phyloP scores from a whole-genome alignment of 92 coral and sea anemone genomes.

The Bergia puertoricense region DNA sequence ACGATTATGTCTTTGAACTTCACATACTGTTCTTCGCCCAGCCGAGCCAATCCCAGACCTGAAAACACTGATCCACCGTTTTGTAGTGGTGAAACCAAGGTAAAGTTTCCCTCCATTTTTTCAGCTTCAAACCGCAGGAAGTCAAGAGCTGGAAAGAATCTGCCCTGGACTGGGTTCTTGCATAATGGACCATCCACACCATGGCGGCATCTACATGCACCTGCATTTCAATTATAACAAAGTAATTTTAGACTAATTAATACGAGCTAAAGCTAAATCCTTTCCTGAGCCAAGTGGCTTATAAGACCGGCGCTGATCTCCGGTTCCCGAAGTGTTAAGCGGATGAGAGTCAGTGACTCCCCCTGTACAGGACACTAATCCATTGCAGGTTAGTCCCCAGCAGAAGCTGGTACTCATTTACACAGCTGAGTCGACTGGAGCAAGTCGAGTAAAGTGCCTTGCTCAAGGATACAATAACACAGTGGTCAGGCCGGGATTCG shows the following conservation, averaged over 20 bases:
- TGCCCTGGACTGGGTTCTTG: constrained; percentile 49
- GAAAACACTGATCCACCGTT: constrained; percentile 58
- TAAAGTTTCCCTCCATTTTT: constrained; percentile 50
- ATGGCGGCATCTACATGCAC: constrained; percentile 74
- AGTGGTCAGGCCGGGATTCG: no score
- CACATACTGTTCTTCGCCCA: constrained; percentile 45
- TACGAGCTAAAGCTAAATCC: no score
- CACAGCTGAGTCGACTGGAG: no score
- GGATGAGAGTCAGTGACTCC: no score
- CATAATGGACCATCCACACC: constrained; percentile 77
- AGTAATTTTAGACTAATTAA: neutral
- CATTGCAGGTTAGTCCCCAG: no score
- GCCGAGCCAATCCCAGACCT: constrained; percentile 75
- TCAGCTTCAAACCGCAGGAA: constrained; percentile 77
- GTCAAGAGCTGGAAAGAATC: constrained; percentile 73
- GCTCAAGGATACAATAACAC: no score
- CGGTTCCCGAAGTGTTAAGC: no score
- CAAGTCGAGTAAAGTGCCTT: no score
- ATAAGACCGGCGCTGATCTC: no score
- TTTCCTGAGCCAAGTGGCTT: no score
- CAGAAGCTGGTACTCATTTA: no score
- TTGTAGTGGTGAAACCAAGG: constrained; percentile 41
- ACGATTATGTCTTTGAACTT: constrained; percentile 39
- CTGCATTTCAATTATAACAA: constrained; percentile 41
- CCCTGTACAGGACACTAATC: no score